Evolutionary conservation across 2,888 invertebrate species (phyloP), one percentile per base, ranked within the genome.

Genomic region (Cybosia mesomella): DNA sequence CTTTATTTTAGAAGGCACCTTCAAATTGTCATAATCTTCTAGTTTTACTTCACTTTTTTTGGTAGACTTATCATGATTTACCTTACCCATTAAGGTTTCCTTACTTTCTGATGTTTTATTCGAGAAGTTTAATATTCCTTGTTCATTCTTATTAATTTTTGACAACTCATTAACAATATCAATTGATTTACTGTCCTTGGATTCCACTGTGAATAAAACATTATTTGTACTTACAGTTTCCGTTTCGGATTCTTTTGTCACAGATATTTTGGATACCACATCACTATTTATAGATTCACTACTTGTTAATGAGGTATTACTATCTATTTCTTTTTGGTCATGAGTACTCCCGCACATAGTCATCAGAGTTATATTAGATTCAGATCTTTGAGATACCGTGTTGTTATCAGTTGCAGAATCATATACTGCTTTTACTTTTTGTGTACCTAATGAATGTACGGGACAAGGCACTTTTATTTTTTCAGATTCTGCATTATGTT

Each of bases 11-110:
- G 13, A 24, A 2, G 58, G 58, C 21, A 66, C 9, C 34, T 55
- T 66, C 11, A 64, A 22, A n/a, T 66, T 73, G 53, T 70, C 71
- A 54, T 54, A 8, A 3, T 67, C 58, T 5, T n/a, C 36, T 32
- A 54, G 11, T 24, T 69, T 75, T 64, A 71, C 70, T 61, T 58
- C 72, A 60, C 49, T 43, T 58, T 71, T 72, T 39, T 74, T 72
- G 2, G 1, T 63, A 71, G 39, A 68, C 70, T 67, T 66, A 21
- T 22, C 4, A 63, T 36, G 71, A 66, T 58, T 67, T n/a, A 66
- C 54, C 58, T 69, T 73, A 0, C 39, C 62, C 24, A 39, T 60
- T 11, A 64, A 18, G 1, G 54, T 58, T 55, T 58, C 34, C 13
- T 74, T 70, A 63, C 36, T 64, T 28, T 54, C 55, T 36, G 24